Percentiles rank a stretch among this genome's conserved stretches.
phyloP scores from a whole-genome alignment of 2,113 vertebrate species.

The Columba livia region DNA sequence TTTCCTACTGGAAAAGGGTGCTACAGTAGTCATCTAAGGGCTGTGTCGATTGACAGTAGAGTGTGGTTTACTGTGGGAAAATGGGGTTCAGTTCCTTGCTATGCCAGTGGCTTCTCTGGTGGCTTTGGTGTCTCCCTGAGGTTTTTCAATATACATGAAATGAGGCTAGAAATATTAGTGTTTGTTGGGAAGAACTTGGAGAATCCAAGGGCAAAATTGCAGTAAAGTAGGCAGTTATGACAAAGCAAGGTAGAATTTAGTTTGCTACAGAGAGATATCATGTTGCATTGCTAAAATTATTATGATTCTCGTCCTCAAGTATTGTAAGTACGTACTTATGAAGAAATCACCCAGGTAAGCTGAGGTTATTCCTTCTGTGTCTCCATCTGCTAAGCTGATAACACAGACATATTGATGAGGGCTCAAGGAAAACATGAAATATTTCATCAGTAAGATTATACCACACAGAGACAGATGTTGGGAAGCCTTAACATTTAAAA shows the following conservation, averaged over 20 bases:
- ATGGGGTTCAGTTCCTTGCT: background rate
- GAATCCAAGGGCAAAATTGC: background rate
- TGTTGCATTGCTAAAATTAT: background rate
- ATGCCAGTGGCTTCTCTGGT: background rate
- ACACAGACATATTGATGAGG: slow-evolving; percentile 83
- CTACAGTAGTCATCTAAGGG: background rate
- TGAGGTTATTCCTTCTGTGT: slow-evolving; percentile 71
- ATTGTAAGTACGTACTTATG: background rate
- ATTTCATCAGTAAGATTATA: slow-evolving; percentile 88
- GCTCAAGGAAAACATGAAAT: slow-evolving; percentile 85
- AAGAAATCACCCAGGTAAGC: slow-evolving; percentile 77
- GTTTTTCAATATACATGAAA: background rate
- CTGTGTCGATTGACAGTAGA: rapidly evolving
- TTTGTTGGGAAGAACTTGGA: background rate
- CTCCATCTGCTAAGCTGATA: slow-evolving; percentile 82
- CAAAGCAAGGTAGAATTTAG: background rate
- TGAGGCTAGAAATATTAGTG: background rate
- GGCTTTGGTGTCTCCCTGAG: background rate
- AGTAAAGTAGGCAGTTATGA: background rate
- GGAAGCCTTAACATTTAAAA: slow-evolving; percentile 82
- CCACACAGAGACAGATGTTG: slow-evolving; percentile 85
- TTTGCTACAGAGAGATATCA: background rate
- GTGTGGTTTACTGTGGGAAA: background rate
- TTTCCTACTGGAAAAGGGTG: background rate
- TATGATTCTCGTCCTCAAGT: background rate